Evolutionary conservation across 2,888 invertebrate genomes (phyloP), one percentile per base, ranked within the genome.

Genomic region (Ariolimax columbianus): DNA sequence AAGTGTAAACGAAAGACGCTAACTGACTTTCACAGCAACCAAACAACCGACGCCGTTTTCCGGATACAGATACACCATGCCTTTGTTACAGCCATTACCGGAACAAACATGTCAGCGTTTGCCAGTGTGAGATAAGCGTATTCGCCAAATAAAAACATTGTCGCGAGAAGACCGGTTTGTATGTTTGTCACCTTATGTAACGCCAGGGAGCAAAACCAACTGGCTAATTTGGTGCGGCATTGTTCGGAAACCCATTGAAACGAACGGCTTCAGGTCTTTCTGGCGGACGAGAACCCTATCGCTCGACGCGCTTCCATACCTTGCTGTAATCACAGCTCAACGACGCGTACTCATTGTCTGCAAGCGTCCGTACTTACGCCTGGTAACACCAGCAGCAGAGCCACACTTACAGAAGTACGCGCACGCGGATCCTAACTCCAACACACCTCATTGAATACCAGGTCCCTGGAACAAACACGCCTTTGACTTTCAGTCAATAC

Each of bases 241-340:
- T 73, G 73, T 73, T 43, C 7, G 26, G n/a, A 26, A 19, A 73
- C n/a, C 36, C 26, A 26, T 73, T 30, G 4, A 43, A 3, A 3
- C 9, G 36, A 38, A 36, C 9, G 68, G 14, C 7, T 30, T n/a
- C n/a, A 4, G 11, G 73, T n/a, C 43, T 43, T 73, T 1, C 73
- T 73, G 73, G n/a, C 47, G 17, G 9, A 9, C 72, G 38, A 26
- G 40, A 40, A 19, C 9, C 19, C 55, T 23, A 17, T 30, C 14
- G n/a, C 7, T 43, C n/a, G 14, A 14, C 26, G 0, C 0, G 0
- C 0, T 73, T 40, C 43, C 17, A 47, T 73, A 55, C 73, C 40
- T 36, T n/a, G 73, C 36, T 73, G 73, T 47, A 73, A 73, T 43
- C n/a, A 43, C 73, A n/a, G 43, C 43, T 73, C 30, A 43, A 43